A percentile compares a stretch with the other conserved stretches of the same genome.
phyloP scores from a whole-genome alignment of 2,888 invertebrate genomes.

The Acronicta leporina region DNA sequence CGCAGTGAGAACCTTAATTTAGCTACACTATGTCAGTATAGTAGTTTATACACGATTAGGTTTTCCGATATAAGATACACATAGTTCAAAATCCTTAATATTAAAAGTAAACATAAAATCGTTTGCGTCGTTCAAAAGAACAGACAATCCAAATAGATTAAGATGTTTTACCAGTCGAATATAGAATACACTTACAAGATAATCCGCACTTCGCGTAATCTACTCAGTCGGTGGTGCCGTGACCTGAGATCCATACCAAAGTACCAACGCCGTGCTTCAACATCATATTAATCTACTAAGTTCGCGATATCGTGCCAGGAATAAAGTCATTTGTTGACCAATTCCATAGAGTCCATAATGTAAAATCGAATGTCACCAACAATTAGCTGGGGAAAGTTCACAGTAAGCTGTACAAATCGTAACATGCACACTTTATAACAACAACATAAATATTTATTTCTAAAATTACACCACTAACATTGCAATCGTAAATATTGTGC shows the following conservation, averaged over 20 bases:
- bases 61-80: constrained; percentile 20
- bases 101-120: constrained; percentile 44
- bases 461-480: constrained; percentile 14
- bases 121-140: constrained; percentile 44
- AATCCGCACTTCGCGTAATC: constrained; percentile 34
- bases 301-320: neutral
- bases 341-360: constrained; percentile 2
- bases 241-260: constrained; percentile 27
- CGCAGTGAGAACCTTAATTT: constrained; percentile 16
- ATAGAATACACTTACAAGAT: constrained; percentile 39
- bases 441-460: constrained; percentile 6
- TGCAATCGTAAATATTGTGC: constrained; percentile 2
- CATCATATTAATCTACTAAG: neutral
- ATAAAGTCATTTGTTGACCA: constrained; percentile 9
- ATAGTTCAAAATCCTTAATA: constrained; percentile 33
- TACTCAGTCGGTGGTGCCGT: constrained; percentile 55
- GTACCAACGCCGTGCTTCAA: constrained; percentile 27
- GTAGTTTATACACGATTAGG: constrained; percentile 23
- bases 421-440: constrained; percentile 8
- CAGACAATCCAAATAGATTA: constrained; percentile 25
- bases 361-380: constrained; percentile 24
- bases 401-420: constrained; percentile 23
- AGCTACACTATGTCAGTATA: constrained; percentile 16
- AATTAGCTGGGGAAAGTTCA: constrained; percentile 26
- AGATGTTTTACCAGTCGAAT: constrained; percentile 36